phyloP scores from a whole-genome alignment of 2,888 invertebrate species.

The Acanthosoma haemorrhoidale region DNA sequence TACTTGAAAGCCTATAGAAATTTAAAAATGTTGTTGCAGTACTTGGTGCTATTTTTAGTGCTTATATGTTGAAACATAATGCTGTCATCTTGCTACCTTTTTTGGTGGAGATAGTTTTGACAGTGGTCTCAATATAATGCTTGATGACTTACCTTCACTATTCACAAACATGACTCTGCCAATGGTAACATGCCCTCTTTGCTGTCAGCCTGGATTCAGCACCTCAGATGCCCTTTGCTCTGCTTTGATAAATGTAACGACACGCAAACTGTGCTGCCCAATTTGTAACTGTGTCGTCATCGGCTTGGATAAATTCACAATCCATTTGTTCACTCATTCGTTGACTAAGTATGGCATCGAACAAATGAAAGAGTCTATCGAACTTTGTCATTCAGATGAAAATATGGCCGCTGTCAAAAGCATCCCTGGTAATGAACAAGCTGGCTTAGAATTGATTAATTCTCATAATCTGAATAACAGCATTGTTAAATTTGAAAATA shows the following conservation, averaged over 20 bases:
- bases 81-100: neutral
- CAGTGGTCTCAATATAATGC: neutral
- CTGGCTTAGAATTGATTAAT: neutral
- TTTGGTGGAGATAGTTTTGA: neutral
- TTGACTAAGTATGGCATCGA: slow-evolving; percentile 42
- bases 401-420: neutral
- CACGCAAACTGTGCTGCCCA: slow-evolving; percentile 68
- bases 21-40: too few species aligned
- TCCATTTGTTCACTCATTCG: slow-evolving; percentile 73
- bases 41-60: neutral
- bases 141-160: neutral
- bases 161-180: slow-evolving; percentile 40
- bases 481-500: neutral
- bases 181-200: slow-evolving; percentile 68
- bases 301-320: slow-evolving; percentile 76
- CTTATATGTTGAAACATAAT: slow-evolving; percentile 4
- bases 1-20: too few species aligned
- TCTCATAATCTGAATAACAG: slow-evolving; percentile 22
- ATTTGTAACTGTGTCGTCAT: slow-evolving; percentile 68
- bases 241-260: slow-evolving; percentile 67
- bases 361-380: neutral
- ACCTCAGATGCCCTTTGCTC: slow-evolving; percentile 64
- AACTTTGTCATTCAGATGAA: slow-evolving; percentile 11
- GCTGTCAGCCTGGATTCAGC: slow-evolving; percentile 66
- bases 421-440: slow-evolving; percentile 11